phyloP scores from a whole-genome alignment of 2,113 vertebrate genomes.

The Vombatus ursinus region DNA sequence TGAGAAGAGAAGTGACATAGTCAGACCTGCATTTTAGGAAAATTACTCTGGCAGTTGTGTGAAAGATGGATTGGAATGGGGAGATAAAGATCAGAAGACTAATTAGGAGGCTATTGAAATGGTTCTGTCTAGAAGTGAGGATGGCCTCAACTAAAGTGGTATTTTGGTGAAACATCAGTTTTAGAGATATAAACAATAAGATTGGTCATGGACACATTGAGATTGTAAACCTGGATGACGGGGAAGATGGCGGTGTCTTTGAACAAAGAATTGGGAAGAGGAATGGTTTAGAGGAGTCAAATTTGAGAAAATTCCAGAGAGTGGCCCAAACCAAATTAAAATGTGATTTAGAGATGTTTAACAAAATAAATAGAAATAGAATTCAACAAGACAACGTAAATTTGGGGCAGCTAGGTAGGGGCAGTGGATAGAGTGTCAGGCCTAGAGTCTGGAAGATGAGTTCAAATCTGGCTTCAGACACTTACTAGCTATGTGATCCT shows the following conservation, averaged over 20 bases:
- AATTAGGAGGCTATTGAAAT: neutral
- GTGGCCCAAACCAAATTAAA: neutral
- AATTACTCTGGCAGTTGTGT: neutral
- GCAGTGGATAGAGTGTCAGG: neutral
- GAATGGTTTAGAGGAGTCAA: neutral
- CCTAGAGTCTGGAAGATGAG: neutral
- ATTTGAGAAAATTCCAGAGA: neutral
- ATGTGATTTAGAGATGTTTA: neutral
- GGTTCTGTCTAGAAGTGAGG: neutral
- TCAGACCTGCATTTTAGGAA: neutral
- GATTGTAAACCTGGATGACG: neutral
- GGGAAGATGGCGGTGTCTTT: neutral
- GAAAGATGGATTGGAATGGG: neutral
- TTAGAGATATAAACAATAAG: neutral
- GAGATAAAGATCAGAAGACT: neutral
- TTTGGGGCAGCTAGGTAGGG: neutral
- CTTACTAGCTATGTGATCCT: neutral
- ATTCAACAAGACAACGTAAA: neutral
- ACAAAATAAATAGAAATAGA: neutral
- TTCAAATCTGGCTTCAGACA: neutral
- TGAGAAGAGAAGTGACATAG: neutral
- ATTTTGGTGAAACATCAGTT: neutral
- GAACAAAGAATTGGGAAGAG: neutral
- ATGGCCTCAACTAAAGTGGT: neutral
- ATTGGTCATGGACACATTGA: neutral